Percentiles rank a stretch among this genome's conserved stretches.
These are phyloP conservation scores for Chloroclysta siterata DNA, from an alignment of 2,888 invertebrate species.

Conservation along the genomic window DNA sequence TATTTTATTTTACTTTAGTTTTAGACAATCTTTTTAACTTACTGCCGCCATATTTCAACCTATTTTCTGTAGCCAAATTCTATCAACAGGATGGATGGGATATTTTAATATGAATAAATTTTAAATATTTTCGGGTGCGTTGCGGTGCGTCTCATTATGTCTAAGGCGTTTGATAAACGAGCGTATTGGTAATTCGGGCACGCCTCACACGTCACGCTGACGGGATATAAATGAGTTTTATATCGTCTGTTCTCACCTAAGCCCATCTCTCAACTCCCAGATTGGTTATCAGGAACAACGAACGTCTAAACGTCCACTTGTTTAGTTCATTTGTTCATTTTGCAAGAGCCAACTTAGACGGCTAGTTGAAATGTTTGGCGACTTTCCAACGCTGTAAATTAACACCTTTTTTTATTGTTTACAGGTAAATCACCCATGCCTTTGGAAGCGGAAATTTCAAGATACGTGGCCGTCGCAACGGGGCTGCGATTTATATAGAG, in stretches of 20 bases:
- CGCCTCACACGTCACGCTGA: constrained; percentile 77
- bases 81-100: constrained; percentile 57
- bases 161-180: constrained; percentile 80
- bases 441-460: constrained; percentile 61
- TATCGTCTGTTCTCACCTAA: constrained; percentile 81
- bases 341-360: constrained; percentile 76
- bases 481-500: constrained; percentile 44
- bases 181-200: constrained; percentile 80
- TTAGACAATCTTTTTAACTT: constrained; percentile 31
- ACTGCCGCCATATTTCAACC: constrained; percentile 45
- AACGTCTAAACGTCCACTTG: constrained; percentile 67
- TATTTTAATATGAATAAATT: constrained; percentile 70
- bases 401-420: constrained; percentile 80
- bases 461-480: constrained; percentile 53
- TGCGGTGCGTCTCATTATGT: constrained; percentile 80
- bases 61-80: constrained; percentile 50
- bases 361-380: constrained; percentile 81
- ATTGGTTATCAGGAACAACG: constrained; percentile 72
- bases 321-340: constrained; percentile 80
- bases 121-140: constrained; percentile 68
- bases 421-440: constrained; percentile 80
- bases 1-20: too few relatives aligned
- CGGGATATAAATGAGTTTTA: constrained; percentile 82
- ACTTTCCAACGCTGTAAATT: constrained; percentile 78
- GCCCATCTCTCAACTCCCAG: constrained; percentile 70